These are phyloP conservation scores for Cuculus canorus DNA, from an alignment of 2,797 vertebrate genomes.

Conservation along the genomic window DNA sequence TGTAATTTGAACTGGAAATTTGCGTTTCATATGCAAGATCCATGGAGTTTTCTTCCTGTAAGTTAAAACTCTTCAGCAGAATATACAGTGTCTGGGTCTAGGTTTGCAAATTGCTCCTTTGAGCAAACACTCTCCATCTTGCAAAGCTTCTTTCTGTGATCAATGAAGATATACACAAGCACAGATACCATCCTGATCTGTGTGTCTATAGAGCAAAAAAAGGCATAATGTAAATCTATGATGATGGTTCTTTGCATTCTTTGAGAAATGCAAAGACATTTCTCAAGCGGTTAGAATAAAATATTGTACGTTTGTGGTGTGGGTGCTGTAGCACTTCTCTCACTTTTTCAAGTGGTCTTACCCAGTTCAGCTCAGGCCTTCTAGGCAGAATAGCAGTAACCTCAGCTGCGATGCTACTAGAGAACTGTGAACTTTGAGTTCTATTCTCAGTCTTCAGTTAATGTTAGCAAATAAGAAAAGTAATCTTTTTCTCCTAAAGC, in stretches of 20 bases:
- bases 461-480: neutral
- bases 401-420: neutral
- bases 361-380: neutral
- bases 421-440: neutral
- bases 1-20: neutral
- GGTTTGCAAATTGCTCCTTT: neutral
- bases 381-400: neutral
- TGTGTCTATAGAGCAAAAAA: neutral
- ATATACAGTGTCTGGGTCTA: neutral
- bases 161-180: fast-evolving
- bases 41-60: neutral
- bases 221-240: neutral
- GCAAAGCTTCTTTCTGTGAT: neutral
- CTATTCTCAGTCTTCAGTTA: neutral
- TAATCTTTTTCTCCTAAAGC: neutral
- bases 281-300: neutral
- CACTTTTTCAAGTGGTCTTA: neutral
- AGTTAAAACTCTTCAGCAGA: neutral
- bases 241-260: neutral
- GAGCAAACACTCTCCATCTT: neutral
- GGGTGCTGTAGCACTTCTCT: neutral
- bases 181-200: neutral
- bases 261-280: neutral
- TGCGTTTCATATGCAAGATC: neutral
- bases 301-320: fast-evolving